Conservation (phyloP, 2,888 invertebrate species). For the Oscheius onirici region DNA sequence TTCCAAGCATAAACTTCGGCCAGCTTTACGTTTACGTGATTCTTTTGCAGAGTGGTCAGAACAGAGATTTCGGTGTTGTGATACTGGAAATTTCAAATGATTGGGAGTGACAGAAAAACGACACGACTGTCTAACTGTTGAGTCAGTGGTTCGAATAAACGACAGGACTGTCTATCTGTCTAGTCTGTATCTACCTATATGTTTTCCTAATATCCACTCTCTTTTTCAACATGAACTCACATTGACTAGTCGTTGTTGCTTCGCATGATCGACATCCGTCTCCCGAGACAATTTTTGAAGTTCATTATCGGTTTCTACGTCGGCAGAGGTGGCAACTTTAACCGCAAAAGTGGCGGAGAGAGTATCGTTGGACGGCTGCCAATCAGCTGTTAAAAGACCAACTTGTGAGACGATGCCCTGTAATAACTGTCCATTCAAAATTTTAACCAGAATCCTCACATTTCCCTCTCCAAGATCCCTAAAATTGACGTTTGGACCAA, state of each 20-base stretch:
- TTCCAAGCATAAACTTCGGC: not conserved
- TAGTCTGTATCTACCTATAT: no score
- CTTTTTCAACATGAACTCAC: no score
- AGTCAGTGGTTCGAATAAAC: no score
- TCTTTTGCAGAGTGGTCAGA: not conserved
- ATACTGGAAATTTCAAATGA: not conserved
- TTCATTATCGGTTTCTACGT: not conserved
- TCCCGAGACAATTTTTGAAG: not conserved
- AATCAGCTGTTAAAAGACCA: constrained; percentile 12
- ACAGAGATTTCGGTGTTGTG: constrained; percentile 28
- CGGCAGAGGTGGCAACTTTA: constrained; percentile 7
- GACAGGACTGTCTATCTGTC: no score
- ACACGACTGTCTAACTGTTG: no score
- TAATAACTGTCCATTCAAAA: not conserved
- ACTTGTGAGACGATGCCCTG: constrained; percentile 20
- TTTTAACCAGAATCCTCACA: not conserved
- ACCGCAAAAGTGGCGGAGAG: constrained; percentile 19
- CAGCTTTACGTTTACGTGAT: not conserved
- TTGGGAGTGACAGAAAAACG: no score
- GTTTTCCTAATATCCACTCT: no score
- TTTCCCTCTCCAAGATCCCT: constrained; percentile 16
- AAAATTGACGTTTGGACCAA: constrained; percentile 10
- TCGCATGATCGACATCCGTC: not conserved
- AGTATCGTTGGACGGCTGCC: not conserved
- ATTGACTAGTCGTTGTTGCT: constrained; percentile 6